Percentiles rank a stretch among this genome's conserved stretches.
Conservation (phyloP, 2,113 vertebrate genomes). For the rabbit (Oryctolagus cuniculus) region mOryCun1.1 NC_091435.1:161036001-161036500, state of each 20-base stretch:
- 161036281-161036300: neutral
- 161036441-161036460: neutral
- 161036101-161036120: neutral
- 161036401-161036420: neutral
- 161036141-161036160: neutral
- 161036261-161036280: neutral
- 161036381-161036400: neutral
- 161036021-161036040: neutral
- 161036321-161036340: conserved; percentile 5
- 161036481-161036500: too few species aligned
- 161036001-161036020: neutral
- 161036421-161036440: neutral
- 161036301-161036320: neutral
- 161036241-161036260: neutral
- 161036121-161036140: neutral
- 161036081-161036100: neutral
- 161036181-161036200: neutral
- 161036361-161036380: neutral
- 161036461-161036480: too few species aligned
- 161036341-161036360: neutral
- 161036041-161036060: too few species aligned
- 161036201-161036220: neutral
- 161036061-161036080: neutral
- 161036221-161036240: neutral
- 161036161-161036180: neutral